Conservation (phyloP, 2,888 invertebrate species). For the Stictocephala bisonia region DNA sequence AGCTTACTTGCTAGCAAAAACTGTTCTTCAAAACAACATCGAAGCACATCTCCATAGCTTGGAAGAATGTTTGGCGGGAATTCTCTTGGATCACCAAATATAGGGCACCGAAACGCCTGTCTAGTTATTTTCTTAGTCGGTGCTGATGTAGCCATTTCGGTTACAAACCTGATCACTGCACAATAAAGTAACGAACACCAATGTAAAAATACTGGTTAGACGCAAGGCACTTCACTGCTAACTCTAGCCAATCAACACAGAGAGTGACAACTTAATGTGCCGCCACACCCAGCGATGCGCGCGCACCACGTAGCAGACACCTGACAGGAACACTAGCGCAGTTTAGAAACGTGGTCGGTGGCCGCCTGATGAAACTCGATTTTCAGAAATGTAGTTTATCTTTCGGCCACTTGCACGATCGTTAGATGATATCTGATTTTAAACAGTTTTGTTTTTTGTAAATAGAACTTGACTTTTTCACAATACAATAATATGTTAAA, state of each 20-base stretch:
- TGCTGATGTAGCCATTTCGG: constrained; percentile 28
- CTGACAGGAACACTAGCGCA: constrained; percentile 3
- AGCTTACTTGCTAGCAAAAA: constrained; percentile 27
- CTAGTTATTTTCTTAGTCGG: constrained; percentile 31
- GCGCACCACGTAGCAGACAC: constrained; percentile 12
- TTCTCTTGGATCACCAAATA: constrained; percentile 40
- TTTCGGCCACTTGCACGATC: neutral
- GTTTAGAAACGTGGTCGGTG: constrained; percentile 6
- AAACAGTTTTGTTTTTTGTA: neutral
- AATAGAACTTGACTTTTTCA: too few relatives aligned
- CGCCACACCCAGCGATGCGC: neutral
- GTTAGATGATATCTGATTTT: neutral
- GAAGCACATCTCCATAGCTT: constrained; percentile 37
- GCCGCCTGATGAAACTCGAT: neutral
- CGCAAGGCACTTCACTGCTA: neutral
- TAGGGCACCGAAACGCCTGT: constrained; percentile 35
- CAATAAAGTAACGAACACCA: neutral
- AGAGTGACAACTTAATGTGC: constrained; percentile 3
- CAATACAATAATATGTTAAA: too few relatives aligned
- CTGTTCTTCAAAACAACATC: constrained; percentile 39
- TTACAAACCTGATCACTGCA: neutral
- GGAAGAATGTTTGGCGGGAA: constrained; percentile 34
- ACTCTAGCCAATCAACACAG: neutral
- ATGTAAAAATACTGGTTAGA: neutral
- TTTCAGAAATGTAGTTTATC: neutral